Conservation (phyloP, 2,797 vertebrate species). For the Tokudaia muenninki region DNA sequence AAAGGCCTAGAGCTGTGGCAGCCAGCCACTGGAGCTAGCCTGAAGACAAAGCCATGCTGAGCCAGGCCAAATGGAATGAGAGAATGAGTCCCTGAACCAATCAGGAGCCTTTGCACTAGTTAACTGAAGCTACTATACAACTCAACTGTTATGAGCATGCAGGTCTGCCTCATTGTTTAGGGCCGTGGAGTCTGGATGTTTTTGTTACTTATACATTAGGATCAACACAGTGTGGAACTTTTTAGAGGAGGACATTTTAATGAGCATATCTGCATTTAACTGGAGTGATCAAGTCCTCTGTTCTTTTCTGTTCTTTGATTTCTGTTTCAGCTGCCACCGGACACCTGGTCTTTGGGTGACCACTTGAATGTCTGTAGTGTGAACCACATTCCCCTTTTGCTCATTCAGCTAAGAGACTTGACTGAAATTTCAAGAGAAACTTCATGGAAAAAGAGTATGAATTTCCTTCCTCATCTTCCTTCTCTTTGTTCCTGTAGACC, state of each 20-base stretch:
- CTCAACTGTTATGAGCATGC: background rate
- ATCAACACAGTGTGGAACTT: background rate
- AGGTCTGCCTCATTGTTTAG: conserved; percentile 13
- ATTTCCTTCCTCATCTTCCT: background rate
- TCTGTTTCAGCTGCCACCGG: background rate
- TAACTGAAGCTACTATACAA: background rate
- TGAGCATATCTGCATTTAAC: background rate
- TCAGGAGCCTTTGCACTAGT: background rate
- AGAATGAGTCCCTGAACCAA: background rate
- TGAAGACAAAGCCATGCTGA: background rate
- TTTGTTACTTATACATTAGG: conserved; percentile 39
- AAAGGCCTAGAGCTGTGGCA: background rate
- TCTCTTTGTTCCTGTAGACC: too few species aligned
- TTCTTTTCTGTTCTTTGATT: background rate
- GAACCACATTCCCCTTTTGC: background rate
- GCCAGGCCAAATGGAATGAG: background rate
- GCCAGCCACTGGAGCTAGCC: background rate
- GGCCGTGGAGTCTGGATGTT: background rate
- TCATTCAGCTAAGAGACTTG: background rate
- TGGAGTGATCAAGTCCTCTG: background rate
- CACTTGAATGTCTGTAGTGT: background rate
- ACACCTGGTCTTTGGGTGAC: background rate
- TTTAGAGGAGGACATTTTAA: background rate
- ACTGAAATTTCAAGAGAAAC: conserved; percentile 22
- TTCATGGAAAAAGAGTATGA: background rate